phyloP scores from a whole-genome alignment of 2,113 vertebrate genomes.

The Oryzias melastigma region DNA sequence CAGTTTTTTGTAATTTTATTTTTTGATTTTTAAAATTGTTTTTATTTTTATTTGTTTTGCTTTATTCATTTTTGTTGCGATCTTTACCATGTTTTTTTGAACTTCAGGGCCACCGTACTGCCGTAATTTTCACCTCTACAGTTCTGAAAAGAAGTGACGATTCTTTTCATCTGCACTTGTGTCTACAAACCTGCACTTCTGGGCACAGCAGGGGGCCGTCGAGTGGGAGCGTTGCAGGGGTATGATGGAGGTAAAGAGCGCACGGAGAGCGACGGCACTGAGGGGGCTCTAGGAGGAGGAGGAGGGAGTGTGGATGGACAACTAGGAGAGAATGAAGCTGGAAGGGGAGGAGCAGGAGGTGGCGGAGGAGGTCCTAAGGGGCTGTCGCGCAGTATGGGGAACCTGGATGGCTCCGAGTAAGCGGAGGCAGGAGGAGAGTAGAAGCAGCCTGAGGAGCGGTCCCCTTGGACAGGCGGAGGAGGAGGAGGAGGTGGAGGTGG shows the following conservation, averaged over 20 bases:
- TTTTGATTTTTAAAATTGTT: no score
- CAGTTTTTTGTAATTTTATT: no score
- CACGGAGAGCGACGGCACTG: constrained; percentile 67
- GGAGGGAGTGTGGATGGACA: constrained; percentile 57
- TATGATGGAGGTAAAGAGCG: constrained; percentile 79
- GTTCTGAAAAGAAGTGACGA: no score
- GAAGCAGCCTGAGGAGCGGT: constrained; percentile 65
- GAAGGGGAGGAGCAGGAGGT: constrained; percentile 69
- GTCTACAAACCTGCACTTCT: constrained; percentile 61
- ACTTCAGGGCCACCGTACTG: no score
- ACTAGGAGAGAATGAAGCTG: constrained; percentile 51
- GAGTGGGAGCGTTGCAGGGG: constrained; percentile 71
- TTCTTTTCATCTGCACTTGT: background rate
- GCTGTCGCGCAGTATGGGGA: constrained; percentile 61
- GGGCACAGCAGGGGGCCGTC: constrained; percentile 76
- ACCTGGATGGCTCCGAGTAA: constrained; percentile 37
- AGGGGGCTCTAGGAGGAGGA: constrained; percentile 76
- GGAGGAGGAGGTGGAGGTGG: constrained; percentile 70
- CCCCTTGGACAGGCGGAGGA: constrained; percentile 65
- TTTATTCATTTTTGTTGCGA: no score
- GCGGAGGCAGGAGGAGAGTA: constrained; percentile 46
- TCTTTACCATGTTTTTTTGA: no score
- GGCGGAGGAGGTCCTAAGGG: constrained; percentile 63
- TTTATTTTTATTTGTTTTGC: no score
- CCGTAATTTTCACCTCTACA: no score